phyloP scores from a whole-genome alignment of 92 coral and sea anemone genomes.

The Epizoanthus ramosus region DNA sequence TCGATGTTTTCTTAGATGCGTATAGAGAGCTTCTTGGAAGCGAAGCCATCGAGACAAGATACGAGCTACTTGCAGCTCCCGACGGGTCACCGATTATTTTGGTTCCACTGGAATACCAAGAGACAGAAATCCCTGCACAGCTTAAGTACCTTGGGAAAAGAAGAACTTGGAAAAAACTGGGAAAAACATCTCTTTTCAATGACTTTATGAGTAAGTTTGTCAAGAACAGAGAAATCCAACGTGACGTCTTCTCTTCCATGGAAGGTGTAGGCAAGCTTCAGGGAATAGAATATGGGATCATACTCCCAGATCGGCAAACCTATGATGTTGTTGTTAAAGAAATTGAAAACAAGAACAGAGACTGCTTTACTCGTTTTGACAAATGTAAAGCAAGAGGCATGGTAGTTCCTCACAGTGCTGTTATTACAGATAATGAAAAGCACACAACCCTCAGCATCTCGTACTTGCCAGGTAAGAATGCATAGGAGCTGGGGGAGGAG shows the following conservation, averaged over 20 bases:
- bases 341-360: background rate
- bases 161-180: conserved; percentile 36
- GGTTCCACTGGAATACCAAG: conserved; percentile 43
- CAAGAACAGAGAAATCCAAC: conserved; percentile 28
- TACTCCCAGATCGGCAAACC: conserved; percentile 39
- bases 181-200: background rate
- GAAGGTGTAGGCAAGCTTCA: conserved; percentile 13
- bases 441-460: conserved; percentile 41
- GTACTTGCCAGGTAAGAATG: conserved; percentile 44
- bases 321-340: background rate
- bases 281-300: conserved; percentile 46
- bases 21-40: conserved; percentile 35
- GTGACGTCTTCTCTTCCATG: conserved; percentile 35
- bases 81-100: conserved; percentile 33
- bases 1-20: background rate
- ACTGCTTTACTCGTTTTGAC: background rate
- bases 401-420: conserved; percentile 23
- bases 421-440: background rate
- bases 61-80: conserved; percentile 21
- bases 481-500: no score
- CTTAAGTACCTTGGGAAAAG: conserved; percentile 29
- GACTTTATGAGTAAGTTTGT: conserved; percentile 41
- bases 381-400: background rate
- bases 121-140: conserved; percentile 28
- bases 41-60: conserved; percentile 6